Evolutionary conservation across 1,140 invertebrate species (phyloP).

Genomic region (Dreissena rostriformis): DNA sequence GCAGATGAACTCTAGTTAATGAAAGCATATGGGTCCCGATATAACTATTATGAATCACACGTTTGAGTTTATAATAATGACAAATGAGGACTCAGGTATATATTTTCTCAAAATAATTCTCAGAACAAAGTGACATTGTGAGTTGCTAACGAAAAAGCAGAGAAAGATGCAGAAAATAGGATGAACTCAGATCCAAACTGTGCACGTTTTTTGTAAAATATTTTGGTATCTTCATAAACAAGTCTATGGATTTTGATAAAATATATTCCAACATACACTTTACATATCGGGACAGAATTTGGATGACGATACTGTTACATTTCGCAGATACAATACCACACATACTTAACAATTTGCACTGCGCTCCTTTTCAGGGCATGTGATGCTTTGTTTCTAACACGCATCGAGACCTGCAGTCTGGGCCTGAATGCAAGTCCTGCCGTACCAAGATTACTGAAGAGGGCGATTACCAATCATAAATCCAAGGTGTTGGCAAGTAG

Average conservation of each 20-base stretch:
- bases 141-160: no score
- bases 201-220: no score
- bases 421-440: constrained; percentile 21
- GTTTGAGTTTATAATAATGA: no score
- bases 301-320: not conserved
- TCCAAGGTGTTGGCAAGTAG: constrained; percentile 42
- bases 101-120: no score
- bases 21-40: no score
- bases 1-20: no score
- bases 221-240: no score
- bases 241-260: not conserved
- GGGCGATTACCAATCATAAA: constrained; percentile 43
- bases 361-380: constrained; percentile 3
- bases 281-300: not conserved
- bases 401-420: constrained; percentile 44
- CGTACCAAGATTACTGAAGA: constrained; percentile 36
- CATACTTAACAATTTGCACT: not conserved
- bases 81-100: no score
- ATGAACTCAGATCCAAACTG: no score
- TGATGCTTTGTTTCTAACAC: constrained; percentile 35
- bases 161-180: no score
- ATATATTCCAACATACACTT: not conserved
- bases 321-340: not conserved
- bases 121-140: no score
- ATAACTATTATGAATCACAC: no score